Evolutionary conservation across 1,140 invertebrate genomes (phyloP), one percentile per base, ranked within the genome.

Genomic region (Scaptomyza hsui): DNA sequence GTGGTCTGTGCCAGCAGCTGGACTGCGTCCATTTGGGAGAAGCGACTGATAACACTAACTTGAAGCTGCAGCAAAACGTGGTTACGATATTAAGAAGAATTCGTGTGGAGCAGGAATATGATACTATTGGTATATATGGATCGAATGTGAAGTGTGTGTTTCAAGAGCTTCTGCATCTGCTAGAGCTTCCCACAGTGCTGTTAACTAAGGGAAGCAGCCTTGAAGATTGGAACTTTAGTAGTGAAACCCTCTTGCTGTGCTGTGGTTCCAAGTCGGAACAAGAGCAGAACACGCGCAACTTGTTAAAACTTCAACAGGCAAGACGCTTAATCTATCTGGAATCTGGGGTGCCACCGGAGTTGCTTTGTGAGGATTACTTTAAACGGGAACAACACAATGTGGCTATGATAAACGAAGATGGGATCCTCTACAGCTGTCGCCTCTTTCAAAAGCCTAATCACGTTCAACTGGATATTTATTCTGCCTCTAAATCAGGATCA

Each of bases 331-430:
- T 85, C 4, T 60, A 32, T 1, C 7, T 76, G n/a, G 35, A 62
- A 12, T 7, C 35, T 0, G 5, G 35, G 4, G 5, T 4, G 0
- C 10, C 32, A 0, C 61, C 62, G 0, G n/a, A 57, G 4, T 0
- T 9, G 0, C 15, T 88, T 9, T 88, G 82, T 4, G 1, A 5
- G 2, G 3, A 10, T 0, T 82, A 76, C 29, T 61, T 64, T 5
- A 12, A 9, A 0, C 56, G 48, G 26, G 83, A 89, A 24, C 67
- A 81, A 21, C 71, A 72, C 3, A 85, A 90, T 44, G 69, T 89
- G 12, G 61, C 73, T 5, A 41, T 90, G 53, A 9, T 90, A 7
- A 39, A 57, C n/a, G 24, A 56, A 0, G 26, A 21, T 0, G 52
- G 61, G 13, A 42, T 19, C 2, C 53, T 70, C 0, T 78, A 76